Percentiles rank a stretch among this genome's conserved stretches.
Conservation (phyloP, 1,140 invertebrate species). For the Babylonia areolata region DNA sequence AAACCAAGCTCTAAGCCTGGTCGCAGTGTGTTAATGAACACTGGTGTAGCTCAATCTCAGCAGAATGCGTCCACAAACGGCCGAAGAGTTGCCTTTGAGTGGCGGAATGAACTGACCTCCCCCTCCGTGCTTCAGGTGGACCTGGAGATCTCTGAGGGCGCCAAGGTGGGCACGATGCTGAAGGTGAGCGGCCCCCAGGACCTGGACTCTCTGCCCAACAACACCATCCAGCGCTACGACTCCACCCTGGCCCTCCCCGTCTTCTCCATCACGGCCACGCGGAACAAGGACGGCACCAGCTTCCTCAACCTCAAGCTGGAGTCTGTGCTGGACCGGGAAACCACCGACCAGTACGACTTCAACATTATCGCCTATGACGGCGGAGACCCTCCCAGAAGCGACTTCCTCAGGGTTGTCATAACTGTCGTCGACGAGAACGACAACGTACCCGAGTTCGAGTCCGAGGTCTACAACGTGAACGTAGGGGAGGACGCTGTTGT, state of each 20-base stretch:
- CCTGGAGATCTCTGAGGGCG: conserved; percentile 51
- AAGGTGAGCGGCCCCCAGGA: conserved; percentile 87
- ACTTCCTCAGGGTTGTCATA: conserved; percentile 80
- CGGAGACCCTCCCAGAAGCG: conserved; percentile 53
- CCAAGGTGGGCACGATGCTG: conserved; percentile 86
- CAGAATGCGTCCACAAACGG: too few species aligned
- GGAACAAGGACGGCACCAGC: conserved; percentile 57
- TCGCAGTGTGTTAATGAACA: too few species aligned
- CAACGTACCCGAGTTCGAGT: conserved; percentile 81
- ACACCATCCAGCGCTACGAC: conserved; percentile 51
- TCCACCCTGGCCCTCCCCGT: conserved; percentile 30
- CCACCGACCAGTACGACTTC: conserved; percentile 84
- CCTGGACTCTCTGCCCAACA: conserved; percentile 47
- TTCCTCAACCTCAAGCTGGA: conserved; percentile 48
- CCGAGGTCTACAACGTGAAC: conserved; percentile 91
- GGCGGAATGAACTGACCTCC: too few species aligned
- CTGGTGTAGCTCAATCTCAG: too few species aligned
- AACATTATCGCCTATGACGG: conserved; percentile 86
- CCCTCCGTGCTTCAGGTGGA: conserved; percentile 35
- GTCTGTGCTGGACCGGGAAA: conserved; percentile 85
- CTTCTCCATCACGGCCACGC: conserved; percentile 49
- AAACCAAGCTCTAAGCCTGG: too few species aligned
- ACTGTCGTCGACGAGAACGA: conserved; percentile 76
- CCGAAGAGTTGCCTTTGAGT: too few species aligned
- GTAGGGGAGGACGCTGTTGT: conserved; percentile 53